Percentiles rank a stretch among this genome's conserved stretches.
Evolutionary conservation across 1,140 invertebrate genomes (phyloP).

Genomic region (Penaeus chinensis): DNA sequence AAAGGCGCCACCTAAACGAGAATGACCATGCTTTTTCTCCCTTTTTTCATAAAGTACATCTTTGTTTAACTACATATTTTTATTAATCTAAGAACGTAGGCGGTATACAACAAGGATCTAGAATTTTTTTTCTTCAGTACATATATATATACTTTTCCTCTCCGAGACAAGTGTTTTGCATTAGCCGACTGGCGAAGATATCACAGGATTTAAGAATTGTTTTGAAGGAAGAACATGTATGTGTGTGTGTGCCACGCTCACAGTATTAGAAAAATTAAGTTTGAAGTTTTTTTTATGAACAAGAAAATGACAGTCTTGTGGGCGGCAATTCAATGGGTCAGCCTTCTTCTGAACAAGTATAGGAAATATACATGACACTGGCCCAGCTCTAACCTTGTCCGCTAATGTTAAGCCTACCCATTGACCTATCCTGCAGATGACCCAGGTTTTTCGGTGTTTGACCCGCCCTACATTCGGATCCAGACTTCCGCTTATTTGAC

Average conservation of each 20-base stretch:
- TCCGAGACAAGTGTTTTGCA: conserved; percentile 58
- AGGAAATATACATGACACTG: too few species aligned
- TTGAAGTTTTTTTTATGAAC: too few species aligned
- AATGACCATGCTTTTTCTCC: conserved; percentile 52
- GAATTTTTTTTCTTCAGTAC: conserved; percentile 27
- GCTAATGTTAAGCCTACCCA: too few species aligned
- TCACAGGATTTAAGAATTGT: conserved; percentile 23
- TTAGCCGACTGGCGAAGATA: conserved; percentile 57
- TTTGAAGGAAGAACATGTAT: conserved; percentile 20
- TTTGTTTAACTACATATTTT: conserved; percentile 34
- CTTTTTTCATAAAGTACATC: conserved; percentile 38
- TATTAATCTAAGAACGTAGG: conserved; percentile 7
- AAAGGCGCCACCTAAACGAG: conserved; percentile 55
- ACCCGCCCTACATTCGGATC: too few species aligned
- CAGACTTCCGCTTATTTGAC: too few species aligned
- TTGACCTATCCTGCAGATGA: too few species aligned
- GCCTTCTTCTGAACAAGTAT: too few species aligned
- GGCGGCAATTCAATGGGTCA: too few species aligned
- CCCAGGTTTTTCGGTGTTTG: too few species aligned
- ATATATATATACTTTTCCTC: conserved; percentile 12
- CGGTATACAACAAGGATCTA: conserved; percentile 43
- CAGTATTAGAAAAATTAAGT: neutral
- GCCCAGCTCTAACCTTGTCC: too few species aligned
- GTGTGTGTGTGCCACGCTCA: conserved; percentile 55
- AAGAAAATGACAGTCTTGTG: too few species aligned